Percentiles rank a stretch among this genome's conserved stretches.
Conservation (phyloP, 2,888 invertebrate species). For the Conus canariensis region DNA sequence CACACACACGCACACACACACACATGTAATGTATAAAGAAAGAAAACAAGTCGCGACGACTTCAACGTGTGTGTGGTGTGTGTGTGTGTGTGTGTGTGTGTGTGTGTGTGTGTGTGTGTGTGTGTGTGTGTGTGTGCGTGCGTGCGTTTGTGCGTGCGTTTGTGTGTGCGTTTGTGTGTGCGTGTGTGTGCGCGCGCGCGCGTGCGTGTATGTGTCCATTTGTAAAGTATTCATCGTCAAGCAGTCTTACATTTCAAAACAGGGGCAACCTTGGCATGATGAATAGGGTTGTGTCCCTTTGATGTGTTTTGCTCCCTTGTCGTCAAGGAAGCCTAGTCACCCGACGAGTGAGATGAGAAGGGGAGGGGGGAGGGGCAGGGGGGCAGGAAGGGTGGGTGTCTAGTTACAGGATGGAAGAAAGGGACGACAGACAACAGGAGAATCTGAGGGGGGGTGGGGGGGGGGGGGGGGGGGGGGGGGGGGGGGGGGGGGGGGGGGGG, state of each 20-base stretch:
- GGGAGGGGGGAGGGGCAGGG: too few relatives aligned
- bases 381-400: neutral
- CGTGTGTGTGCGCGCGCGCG: neutral
- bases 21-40: too few relatives aligned
- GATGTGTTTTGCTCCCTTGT: neutral
- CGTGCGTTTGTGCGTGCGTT: neutral
- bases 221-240: neutral
- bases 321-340: conserved; percentile 1
- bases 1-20: too few relatives aligned
- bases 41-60: too few relatives aligned
- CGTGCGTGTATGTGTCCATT: neutral
- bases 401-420: neutral
- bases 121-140: neutral
- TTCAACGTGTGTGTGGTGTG: too few relatives aligned
- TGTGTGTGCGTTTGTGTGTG: neutral
- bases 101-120: neutral
- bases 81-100: too few relatives aligned
- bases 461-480: neutral
- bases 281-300: conserved; percentile 14
- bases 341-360: neutral
- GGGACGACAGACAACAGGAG: neutral
- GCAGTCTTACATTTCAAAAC: too few relatives aligned
- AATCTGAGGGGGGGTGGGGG: neutral
- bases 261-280: neutral
- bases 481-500: neutral